Base-by-base conservation (phyloP, 2,888 invertebrate species). In the Standfussiana lucernea region DNA sequence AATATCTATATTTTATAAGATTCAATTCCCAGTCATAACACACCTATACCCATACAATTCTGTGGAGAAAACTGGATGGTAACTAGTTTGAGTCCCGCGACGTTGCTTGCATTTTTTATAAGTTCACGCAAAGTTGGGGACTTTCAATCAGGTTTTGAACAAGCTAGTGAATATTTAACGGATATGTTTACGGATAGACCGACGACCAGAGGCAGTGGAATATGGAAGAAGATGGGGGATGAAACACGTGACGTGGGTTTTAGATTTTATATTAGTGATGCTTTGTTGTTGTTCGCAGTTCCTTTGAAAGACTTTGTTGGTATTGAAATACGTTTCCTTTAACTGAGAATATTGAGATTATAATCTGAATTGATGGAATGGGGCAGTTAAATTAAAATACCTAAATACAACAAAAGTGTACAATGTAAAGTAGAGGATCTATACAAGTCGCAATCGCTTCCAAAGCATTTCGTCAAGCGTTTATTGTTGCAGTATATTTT, bases 91-190 rank as follows among this genome's bases (percentile, higher is more conserved):
- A 37, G 62, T 62, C 61, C 72, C 56, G 84, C 70, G 82, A 53
- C 87, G 75, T 68, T 67, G 72, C 73, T 72, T 87, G 87, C 89
- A 87, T 88, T 85, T 87, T 87, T 88, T 75, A 88, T 87, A 62
- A 82, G 68, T 75, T 79, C 67, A 47, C 76, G 64, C 77, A 69
- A 84, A 84, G 87, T 86, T 87, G 69, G 82, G 75, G 78, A 80
- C 82, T 87, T 88, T 77, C 85, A 81, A 86, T 86, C 81, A 88
- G 79, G 62, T 86, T 83, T 64, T 75, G 77, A 88, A 79, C 78
- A 74, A 84, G 79, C 73, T 86, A 18, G 70, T 83, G 78, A 86
- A 86, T 85, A 79, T 88, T 86, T 86, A 68, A 83, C 50, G 65
- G 28, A 59, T 74, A 77, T 86, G 74, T 86, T 84, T 86, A 84